Evolutionary conservation across 2,888 invertebrate genomes (phyloP).

Genomic region (Eupithecia centaureata): DNA sequence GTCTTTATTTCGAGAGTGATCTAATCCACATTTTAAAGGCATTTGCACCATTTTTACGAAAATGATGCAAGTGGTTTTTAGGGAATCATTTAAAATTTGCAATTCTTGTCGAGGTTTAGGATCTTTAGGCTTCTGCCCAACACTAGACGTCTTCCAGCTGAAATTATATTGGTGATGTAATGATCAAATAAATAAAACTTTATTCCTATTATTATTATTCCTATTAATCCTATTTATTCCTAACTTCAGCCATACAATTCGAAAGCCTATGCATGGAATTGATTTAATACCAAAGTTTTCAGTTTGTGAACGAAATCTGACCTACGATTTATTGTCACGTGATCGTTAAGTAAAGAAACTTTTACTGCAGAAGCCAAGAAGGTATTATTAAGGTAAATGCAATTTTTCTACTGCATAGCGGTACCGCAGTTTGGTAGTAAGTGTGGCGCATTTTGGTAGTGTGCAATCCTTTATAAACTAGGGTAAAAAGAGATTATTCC

Average conservation of each 20-base stretch:
- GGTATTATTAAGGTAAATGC: neutral
- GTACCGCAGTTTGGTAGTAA: neutral
- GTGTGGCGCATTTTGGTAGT: neutral
- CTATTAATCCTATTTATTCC: neutral
- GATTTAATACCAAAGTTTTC: constrained; percentile 20
- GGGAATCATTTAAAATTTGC: too few species aligned
- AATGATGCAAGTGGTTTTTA: too few species aligned
- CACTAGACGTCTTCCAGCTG: neutral
- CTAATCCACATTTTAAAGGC: too few species aligned
- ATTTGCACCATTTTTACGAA: too few species aligned
- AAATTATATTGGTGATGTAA: too few species aligned
- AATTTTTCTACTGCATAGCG: constrained; percentile 6
- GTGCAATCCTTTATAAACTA: constrained; percentile 1
- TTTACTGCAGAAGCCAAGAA: constrained; percentile 1
- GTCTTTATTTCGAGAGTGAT: too few species aligned
- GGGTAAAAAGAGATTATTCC: too few species aligned
- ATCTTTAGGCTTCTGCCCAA: neutral
- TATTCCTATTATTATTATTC: neutral
- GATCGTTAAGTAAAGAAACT: constrained; percentile 3
- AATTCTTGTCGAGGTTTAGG: too few species aligned
- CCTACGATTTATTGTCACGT: constrained; percentile 22
- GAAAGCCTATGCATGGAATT: constrained; percentile 10
- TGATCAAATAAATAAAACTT: neutral
- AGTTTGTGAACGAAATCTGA: constrained; percentile 15
- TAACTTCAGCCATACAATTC: neutral